Evolutionary conservation across 2,113 vertebrate species (phyloP).

Genomic region (Lepisosteus osseus): DNA sequence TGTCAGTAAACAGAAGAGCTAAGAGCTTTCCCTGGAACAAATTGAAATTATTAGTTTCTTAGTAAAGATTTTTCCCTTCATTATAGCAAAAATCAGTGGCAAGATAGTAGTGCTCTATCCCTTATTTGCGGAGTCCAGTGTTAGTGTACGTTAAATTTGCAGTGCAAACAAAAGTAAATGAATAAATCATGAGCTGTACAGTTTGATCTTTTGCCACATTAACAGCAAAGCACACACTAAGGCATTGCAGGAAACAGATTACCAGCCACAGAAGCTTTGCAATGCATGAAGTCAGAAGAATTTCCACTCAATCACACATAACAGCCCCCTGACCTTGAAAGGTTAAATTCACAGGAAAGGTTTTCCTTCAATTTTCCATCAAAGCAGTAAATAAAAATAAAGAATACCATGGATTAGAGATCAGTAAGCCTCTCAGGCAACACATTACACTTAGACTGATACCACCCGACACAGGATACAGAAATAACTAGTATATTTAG

Average conservation of each 20-base stretch:
- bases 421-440: no score
- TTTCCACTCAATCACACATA: conserved; percentile 4
- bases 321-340: not conserved
- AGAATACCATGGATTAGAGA: no score
- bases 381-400: not conserved
- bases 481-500: no score
- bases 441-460: no score
- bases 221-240: not conserved
- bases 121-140: not conserved
- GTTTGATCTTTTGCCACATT: not conserved
- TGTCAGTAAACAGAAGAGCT: no score
- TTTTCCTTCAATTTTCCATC: not conserved
- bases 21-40: not conserved
- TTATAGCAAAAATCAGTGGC: not conserved
- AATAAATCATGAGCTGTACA: conserved; percentile 17
- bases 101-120: not conserved
- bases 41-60: not conserved
- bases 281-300: not conserved
- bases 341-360: no score
- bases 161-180: conserved; percentile 13
- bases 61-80: not conserved
- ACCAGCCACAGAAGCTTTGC: not conserved
- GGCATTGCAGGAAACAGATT: conserved; percentile 1
- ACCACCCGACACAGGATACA: no score
- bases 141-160: not conserved